Evolutionary conservation across 2,888 invertebrate species (phyloP), one percentile per base, ranked within the genome.

Genomic region (Trichogramma dendrolimi): DNA sequence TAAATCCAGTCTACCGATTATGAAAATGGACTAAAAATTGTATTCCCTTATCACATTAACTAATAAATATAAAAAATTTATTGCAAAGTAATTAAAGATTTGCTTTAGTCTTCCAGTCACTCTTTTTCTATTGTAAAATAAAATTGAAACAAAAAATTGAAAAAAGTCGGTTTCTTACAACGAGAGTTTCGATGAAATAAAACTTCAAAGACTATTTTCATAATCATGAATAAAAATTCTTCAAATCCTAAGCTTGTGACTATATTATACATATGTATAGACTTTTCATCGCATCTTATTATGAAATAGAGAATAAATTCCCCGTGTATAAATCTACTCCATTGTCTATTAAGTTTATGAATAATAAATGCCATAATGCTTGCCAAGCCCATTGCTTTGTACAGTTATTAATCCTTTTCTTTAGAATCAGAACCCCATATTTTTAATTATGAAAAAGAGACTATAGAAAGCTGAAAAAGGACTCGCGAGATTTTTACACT

Each of bases 311-410:
- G 73, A 14, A 49, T 11, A n/a, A 49, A 49, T 11, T 71, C 78
- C 71, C 76, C 75, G 76, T 74, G 73, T 79, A 77, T 78, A 79
- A 74, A 78, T 78, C 76, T 76, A 76, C 71, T 76, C 75, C 74
- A 73, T 76, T 79, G 77, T 78, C 78, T 76, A 78, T 77, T 78
- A 78, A 77, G 76, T 78, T 79, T 77, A 78, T 75, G 74, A 71
- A 77, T 77, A 79, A 79, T 79, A 79, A 79, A 79, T 75, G 79
- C 78, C 78, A 78, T 78, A 76, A 79, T 74, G 79, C 79, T 79
- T 79, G 78, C 76, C 74, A 72, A 46, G 8, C n/a, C 8, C n/a
- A 46, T 46, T 46, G 46, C n/a, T 46, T 46, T 46, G 61, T 58
- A 55, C 6, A 50, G 51, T 57, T 14, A 38, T 58, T 38, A 7